Base-by-base conservation (phyloP, 2,888 invertebrate genomes). In the Sinelater perroti region DNA sequence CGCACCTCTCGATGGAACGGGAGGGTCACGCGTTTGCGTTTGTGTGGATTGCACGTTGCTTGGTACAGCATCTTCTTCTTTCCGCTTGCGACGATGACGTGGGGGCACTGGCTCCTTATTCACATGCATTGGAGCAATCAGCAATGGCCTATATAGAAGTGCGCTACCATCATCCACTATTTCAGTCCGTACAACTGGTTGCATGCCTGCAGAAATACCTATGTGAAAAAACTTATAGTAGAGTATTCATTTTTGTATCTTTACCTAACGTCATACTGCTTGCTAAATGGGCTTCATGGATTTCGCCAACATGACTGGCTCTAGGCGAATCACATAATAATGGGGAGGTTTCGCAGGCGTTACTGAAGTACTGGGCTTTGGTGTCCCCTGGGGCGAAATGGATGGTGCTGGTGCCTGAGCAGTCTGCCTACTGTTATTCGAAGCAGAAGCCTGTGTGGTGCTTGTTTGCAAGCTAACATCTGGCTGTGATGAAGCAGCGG, bases 1-100 rank as follows among this genome's bases (percentile, higher is more conserved):
- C 30, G 85, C 83, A 58, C 84, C 81, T 75, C 79, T 75, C 58
- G 76, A 76, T 68, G 75, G 63, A 4, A 62, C 61, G 1, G 62
- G 31, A 53, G 70, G 60, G 45, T 72, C 73, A 28, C 71, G 72
- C 56, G 71, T 74, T 44, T 72, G 76, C 56, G 64, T 31, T 38
- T 51, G 64, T 26, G 53, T 10, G 11, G 30, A n/a, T 51, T 45
- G 55, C 13, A 28, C 28, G 28, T 28, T 63, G 31, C 44, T 54
- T 10, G 52, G 17, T 11, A 35, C 66, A 53, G 67, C 60, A 18
- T 71, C 71, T 57, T 79, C 78, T 35, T 79, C 79, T 63, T 78
- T 78, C 67, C 75, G 75, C 69, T 69, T 78, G 60, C 81, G 79
- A 60, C 81, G 75, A 65, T 79, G 78, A 52, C 80, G 75, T 36